A percentile compares a stretch with the other conserved stretches of the same genome.
These are phyloP conservation scores for Micropoecilia bifurca DNA, from an alignment of 2,797 vertebrate species.

Conservation along the genomic window DNA sequence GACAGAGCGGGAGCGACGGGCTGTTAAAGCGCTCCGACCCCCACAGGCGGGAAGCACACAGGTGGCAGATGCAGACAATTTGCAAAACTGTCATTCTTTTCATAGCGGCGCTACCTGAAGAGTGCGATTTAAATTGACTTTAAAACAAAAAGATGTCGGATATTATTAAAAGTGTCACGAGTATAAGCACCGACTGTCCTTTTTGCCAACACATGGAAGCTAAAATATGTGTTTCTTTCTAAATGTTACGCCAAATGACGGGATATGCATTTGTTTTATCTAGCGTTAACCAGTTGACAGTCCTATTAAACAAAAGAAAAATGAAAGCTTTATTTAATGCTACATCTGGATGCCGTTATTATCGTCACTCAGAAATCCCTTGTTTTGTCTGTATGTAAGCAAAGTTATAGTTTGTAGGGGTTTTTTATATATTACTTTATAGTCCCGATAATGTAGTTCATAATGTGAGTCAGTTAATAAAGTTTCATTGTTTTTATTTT, in stretches of 20 bases:
- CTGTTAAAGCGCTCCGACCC: conserved; percentile 35
- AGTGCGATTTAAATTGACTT: conserved; percentile 21
- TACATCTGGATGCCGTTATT: no score
- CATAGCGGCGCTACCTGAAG: conserved; percentile 17
- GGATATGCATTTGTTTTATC: background rate
- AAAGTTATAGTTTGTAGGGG: background rate
- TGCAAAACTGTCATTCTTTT: conserved; percentile 38
- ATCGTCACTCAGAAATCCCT: no score
- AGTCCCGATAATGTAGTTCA: background rate
- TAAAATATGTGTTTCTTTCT: background rate
- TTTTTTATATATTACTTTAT: background rate
- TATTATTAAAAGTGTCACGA: conserved; percentile 23
- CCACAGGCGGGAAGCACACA: conserved; percentile 31
- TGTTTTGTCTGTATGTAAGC: background rate
- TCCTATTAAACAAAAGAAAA: no score
- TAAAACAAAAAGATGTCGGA: conserved; percentile 15
- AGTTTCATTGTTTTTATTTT: background rate
- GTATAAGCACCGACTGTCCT: background rate
- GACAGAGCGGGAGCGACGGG: conserved; percentile 30
- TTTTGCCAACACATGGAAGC: background rate
- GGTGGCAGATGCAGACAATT: conserved; percentile 28
- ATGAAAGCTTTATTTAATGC: no score
- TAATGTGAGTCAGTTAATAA: background rate
- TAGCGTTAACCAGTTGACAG: background rate
- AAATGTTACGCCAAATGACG: background rate